phyloP scores from a whole-genome alignment of 2,888 invertebrate genomes.

The Lasioglossum figueresi region DNA sequence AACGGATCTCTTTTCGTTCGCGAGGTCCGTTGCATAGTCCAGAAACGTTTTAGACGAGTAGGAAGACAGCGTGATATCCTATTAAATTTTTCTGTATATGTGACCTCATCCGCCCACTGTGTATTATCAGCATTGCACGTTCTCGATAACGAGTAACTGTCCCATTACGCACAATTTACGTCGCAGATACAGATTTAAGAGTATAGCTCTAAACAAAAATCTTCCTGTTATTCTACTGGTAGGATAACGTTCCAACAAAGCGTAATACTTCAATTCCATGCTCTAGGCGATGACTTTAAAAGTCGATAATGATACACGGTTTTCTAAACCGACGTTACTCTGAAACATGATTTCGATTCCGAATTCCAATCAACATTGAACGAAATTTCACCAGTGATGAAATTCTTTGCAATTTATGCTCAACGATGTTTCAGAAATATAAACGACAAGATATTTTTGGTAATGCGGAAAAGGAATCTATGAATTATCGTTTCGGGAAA shows the following conservation, averaged over 20 bases:
- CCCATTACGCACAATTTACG: constrained; percentile 53
- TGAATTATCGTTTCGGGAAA: not conserved
- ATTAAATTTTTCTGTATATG: constrained; percentile 42
- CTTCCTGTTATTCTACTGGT: not conserved
- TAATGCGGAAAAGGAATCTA: not conserved
- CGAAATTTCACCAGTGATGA: not conserved
- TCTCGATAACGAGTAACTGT: constrained; percentile 55
- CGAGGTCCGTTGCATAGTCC: not conserved
- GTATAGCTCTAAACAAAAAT: constrained; percentile 11
- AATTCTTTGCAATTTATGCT: not conserved
- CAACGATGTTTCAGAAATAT: not conserved
- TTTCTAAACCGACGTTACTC: not conserved
- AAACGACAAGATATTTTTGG: constrained; percentile 17
- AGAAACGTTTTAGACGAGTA: constrained; percentile 19
- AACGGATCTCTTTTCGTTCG: constrained; percentile 16
- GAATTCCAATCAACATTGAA: not conserved
- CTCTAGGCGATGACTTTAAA: not conserved
- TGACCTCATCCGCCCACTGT: constrained; percentile 60
- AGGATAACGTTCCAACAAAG: not conserved
- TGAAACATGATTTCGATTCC: not conserved
- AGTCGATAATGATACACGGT: not conserved
- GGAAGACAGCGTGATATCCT: constrained; percentile 9
- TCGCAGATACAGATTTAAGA: constrained; percentile 34
- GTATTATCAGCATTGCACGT: constrained; percentile 55
- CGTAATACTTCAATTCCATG: not conserved